Conservation (phyloP, 2,113 vertebrate species). For the Meriones unguiculatus region DNA sequence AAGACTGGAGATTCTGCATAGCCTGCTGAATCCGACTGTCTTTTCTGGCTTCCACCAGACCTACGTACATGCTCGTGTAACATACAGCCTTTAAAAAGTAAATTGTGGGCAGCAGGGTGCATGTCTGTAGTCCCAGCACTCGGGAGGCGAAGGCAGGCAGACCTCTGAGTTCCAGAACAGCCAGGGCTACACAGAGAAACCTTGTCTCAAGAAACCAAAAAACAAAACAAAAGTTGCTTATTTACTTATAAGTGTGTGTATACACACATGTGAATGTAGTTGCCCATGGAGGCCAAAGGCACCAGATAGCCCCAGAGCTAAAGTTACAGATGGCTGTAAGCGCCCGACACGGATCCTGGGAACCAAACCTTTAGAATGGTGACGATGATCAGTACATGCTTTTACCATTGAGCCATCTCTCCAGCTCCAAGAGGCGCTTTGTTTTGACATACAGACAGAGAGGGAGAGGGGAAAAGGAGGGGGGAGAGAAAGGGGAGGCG, state of each 20-base stretch:
- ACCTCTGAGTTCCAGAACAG: not conserved
- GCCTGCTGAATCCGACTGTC: too few species aligned
- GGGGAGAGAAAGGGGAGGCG: rapidly evolving
- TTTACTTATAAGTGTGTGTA: not conserved
- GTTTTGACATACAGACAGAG: not conserved
- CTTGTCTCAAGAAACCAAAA: not conserved
- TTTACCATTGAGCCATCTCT: not conserved
- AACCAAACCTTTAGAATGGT: not conserved
- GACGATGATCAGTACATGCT: not conserved
- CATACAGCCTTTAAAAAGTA: not conserved
- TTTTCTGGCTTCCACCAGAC: not conserved
- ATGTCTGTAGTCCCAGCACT: not conserved
- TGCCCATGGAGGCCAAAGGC: not conserved
- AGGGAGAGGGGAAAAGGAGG: not conserved
- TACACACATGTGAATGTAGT: not conserved
- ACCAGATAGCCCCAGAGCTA: not conserved
- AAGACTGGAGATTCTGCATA: not conserved
- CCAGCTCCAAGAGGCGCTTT: not conserved
- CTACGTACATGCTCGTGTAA: too few species aligned
- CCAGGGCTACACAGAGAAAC: not conserved
- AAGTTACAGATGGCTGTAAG: not conserved
- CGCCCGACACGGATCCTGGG: not conserved
- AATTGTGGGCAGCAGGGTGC: not conserved
- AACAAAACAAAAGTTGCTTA: not conserved
- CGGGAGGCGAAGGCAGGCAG: not conserved